Conservation (phyloP, 2,797 vertebrate genomes). For the Linurgus olivaceus region DNA sequence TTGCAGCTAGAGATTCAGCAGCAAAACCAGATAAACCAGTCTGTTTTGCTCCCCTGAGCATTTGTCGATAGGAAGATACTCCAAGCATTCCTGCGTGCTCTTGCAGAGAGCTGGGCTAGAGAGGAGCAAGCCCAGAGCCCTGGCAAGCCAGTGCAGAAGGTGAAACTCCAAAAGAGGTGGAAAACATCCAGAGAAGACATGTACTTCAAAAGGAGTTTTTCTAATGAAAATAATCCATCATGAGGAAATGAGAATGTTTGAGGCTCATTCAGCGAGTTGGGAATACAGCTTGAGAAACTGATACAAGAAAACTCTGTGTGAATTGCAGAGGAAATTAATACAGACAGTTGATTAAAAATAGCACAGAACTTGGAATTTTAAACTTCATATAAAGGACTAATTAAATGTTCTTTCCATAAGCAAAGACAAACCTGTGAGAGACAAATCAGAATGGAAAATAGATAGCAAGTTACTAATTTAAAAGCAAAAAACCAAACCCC, state of each 20-base stretch:
- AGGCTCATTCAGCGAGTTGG: slow-evolving; percentile 1
- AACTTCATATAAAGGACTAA: not conserved
- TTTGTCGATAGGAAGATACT: not conserved
- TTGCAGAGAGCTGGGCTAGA: not conserved
- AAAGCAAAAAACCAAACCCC: not conserved
- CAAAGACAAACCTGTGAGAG: not conserved
- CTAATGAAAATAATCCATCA: slow-evolving; percentile 51
- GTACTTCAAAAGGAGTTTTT: slow-evolving; percentile 16
- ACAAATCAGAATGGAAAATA: not conserved
- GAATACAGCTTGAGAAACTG: not conserved
- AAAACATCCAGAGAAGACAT: not conserved
- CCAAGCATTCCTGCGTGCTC: not conserved
- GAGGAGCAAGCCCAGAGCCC: not conserved
- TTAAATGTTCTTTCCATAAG: not conserved
- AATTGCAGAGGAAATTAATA: slow-evolving; percentile 45
- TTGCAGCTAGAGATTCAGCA: not conserved
- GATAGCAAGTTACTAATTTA: not conserved
- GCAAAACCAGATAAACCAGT: slow-evolving; percentile 37
- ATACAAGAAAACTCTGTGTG: not conserved
- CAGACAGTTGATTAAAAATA: slow-evolving; percentile 37
- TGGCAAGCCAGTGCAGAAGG: not conserved
- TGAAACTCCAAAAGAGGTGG: not conserved
- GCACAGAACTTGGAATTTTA: not conserved
- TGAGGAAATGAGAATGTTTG: slow-evolving; percentile 34
- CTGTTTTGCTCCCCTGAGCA: not conserved